Percentiles rank a stretch among this genome's conserved stretches.
Conservation (phyloP, 2,888 invertebrate species). For the Xanthia icteritia region DNA sequence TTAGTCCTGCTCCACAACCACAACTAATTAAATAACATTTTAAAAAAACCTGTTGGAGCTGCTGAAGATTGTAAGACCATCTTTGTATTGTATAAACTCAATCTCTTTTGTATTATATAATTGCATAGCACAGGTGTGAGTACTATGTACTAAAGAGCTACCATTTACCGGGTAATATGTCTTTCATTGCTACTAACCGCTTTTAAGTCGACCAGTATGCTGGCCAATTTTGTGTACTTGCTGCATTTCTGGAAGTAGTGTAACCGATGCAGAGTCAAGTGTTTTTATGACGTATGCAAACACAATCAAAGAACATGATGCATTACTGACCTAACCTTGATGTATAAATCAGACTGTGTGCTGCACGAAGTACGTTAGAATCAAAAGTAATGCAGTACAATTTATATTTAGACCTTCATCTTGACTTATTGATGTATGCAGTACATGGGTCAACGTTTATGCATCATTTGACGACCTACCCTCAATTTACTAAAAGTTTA, state of each 20-base stretch:
- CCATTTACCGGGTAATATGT: no score
- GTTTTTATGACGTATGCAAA: slow-evolving; percentile 25
- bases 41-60: no score
- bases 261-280: slow-evolving; percentile 20
- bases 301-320: slow-evolving; percentile 19
- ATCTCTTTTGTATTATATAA: no score
- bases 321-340: slow-evolving; percentile 35
- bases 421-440: not conserved
- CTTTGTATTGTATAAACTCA: no score
- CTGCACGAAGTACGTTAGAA: not conserved
- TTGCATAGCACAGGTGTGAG: no score
- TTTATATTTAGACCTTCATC: not conserved
- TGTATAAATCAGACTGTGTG: not conserved
- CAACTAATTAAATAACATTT: no score
- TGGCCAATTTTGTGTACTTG: no score
- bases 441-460: not conserved
- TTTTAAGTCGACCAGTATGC: no score
- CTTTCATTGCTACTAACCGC: no score
- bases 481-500: not conserved
- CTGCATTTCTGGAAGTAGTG: not conserved
- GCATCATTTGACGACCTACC: not conserved
- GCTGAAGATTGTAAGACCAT: no score
- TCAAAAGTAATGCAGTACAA: not conserved
- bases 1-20: no score
- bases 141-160: no score